Conservation (phyloP, 2,888 invertebrate species). For the Amphimallon solstitiale region DNA sequence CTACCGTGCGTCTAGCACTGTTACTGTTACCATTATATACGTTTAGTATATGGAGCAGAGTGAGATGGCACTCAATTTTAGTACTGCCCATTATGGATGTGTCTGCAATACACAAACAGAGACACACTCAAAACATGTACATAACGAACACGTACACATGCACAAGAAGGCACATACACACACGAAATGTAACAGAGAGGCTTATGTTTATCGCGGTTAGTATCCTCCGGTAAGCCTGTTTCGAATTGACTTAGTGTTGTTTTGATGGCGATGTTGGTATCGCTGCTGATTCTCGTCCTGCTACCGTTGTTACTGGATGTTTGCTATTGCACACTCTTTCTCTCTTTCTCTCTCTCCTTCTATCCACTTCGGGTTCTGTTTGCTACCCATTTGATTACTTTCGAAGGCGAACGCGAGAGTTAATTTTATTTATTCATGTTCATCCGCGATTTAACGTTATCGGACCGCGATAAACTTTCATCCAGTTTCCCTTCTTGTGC, state of each 20-base stretch:
- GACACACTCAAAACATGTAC: neutral
- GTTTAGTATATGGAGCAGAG: neutral
- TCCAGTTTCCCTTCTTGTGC: neutral
- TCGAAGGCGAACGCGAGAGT: conserved; percentile 35
- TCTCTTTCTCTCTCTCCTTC: conserved; percentile 24
- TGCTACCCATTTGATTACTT: conserved; percentile 43
- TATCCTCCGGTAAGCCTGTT: conserved; percentile 44
- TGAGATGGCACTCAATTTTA: conserved; percentile 44
- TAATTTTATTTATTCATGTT: conserved; percentile 28
- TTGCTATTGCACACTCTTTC: too few species aligned
- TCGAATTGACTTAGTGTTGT: conserved; percentile 42
- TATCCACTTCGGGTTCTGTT: neutral
- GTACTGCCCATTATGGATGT: conserved; percentile 51
- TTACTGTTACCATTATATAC: conserved; percentile 48
- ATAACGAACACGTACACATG: neutral
- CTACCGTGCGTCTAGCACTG: conserved; percentile 54
- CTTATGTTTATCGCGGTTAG: conserved; percentile 46
- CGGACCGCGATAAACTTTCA: conserved; percentile 1
- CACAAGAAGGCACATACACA: neutral
- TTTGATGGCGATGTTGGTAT: neutral
- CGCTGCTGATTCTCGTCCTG: neutral
- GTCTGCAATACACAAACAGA: conserved; percentile 34
- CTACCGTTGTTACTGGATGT: neutral
- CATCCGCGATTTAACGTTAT: conserved; percentile 17
- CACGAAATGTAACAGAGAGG: conserved; percentile 32